Evolutionary conservation across 1,140 invertebrate genomes (phyloP), one percentile per base, ranked within the genome.

Genomic region (Trichonephila inaurata): DNA sequence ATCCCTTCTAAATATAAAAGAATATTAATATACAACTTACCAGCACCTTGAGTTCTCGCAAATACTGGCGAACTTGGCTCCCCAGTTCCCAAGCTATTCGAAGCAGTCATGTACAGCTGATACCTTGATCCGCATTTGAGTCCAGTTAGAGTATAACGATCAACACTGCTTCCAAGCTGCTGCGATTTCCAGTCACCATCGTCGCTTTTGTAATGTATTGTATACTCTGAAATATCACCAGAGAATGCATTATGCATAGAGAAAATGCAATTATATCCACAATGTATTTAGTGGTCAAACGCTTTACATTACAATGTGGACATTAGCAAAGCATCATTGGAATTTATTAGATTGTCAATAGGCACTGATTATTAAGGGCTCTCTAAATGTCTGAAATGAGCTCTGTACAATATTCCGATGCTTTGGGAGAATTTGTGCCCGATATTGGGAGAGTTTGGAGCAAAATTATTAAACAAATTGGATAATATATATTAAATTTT

Each of bases 61-160:
- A 94, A 95, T 2, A 96, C 94, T 19, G 95, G 94, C 19, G 95
- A 90, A 82, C 95, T 96, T 24, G 95, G 95, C 18, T 95, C 95
- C 77, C 96, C 96, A 40, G 95, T 94, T 19, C 96, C 96, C 28
- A 96, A 94, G 82, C 95, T 95, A 94, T 96, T 96, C 82, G 95
- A 95, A 33, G 96, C 96, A 18, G 95, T 95, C 64, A 96, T 94
- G 66, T 96, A 95, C 94, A 97, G 97, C 92, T 96, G 96, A 95
- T 97, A 97, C 60, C 95, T 95, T 3, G 97, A 97, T 0, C 97
- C 98, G 96, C 98, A 98, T 94, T 97, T 96, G 33, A 98, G 96
- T n/a, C 97, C 96, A 60, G 97, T 97, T 44, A 98, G 95, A 19
- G 89, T 91, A 28, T 77, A 91, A 8, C 72, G 81, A n/a, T 91